These are phyloP conservation scores for Alexandromys fortis DNA, from an alignment of 2,113 vertebrate genomes.

Conservation along the genomic window DNA sequence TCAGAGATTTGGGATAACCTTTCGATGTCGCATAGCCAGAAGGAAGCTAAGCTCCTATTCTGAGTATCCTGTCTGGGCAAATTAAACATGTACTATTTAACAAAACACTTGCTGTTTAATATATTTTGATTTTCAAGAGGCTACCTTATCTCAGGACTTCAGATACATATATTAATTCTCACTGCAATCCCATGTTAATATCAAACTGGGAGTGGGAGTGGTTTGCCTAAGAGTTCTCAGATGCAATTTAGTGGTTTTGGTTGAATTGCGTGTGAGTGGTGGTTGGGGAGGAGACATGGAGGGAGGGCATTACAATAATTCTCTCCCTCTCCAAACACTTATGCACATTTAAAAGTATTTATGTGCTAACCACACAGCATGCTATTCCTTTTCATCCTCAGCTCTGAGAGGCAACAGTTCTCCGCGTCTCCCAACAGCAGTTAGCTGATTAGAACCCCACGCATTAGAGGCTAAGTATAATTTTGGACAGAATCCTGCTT, in stretches of 20 bases:
- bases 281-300: neutral
- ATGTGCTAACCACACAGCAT: fast-evolving
- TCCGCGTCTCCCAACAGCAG: neutral
- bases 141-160: neutral
- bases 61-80: neutral
- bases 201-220: neutral
- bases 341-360: neutral
- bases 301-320: neutral
- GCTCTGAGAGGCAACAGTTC: neutral
- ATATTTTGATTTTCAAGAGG: neutral
- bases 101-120: neutral
- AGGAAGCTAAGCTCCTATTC: neutral
- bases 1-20: neutral
- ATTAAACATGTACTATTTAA: neutral
- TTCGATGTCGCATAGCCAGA: neutral
- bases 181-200: neutral
- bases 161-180: neutral
- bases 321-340: neutral
- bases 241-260: neutral
- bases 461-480: neutral
- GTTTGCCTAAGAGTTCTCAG: neutral
- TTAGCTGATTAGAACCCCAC: neutral
- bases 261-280: neutral
- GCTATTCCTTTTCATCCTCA: neutral
- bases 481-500: neutral